Base-by-base conservation (phyloP, 2,888 invertebrate genomes). In the Dicyrtoma fusca region DNA sequence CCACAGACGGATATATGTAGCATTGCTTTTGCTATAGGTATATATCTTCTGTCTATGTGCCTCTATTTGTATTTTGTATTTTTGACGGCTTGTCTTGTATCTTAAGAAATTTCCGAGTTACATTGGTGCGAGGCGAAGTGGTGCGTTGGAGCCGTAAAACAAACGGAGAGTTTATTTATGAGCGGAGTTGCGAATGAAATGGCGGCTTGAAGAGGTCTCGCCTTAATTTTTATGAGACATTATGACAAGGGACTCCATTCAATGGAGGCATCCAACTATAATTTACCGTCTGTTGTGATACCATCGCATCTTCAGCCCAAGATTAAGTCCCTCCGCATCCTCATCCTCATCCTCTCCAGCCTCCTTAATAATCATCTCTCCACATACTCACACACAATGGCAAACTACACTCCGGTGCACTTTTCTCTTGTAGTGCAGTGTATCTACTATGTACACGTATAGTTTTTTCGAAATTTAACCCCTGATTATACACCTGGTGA, bases 171-270 rank as follows among this genome's bases (percentile, higher is more conserved):
- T 61, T 61, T 61, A 61, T 61, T 61, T 61, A 61, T 34, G 61
- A 61, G 61, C 14, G 34, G 42, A 61, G 61, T 61, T 64, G 47
- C 44, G 49, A 49, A 64, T 64, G 64, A 64, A 64, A 64, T 47
- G 64, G 64, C 64, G 64, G 64, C 64, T 64, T 5, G 47, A 49
- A 45, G 23, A 49, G 64, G 64, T 64, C 47, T 64, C 64, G 47
- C 64, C 64, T 64, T 64, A 64, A 64, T 64, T 64, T 64, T 64
- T 64, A 64, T 64, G 64, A 64, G 64, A 64, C 64, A 64, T 64
- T 64, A 64, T 64, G 64, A 64, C 64, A 64, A 64, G 47, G n/a
- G 44, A 64, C 64, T 64, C 64, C 45, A 64, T 64, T 64, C 47
- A 47, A 47, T n/a, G 14, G 64, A 47, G 64, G 61, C 64, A 49